Base-by-base conservation (phyloP, 2,888 invertebrate species). In the Melieria crassipennis region DNA sequence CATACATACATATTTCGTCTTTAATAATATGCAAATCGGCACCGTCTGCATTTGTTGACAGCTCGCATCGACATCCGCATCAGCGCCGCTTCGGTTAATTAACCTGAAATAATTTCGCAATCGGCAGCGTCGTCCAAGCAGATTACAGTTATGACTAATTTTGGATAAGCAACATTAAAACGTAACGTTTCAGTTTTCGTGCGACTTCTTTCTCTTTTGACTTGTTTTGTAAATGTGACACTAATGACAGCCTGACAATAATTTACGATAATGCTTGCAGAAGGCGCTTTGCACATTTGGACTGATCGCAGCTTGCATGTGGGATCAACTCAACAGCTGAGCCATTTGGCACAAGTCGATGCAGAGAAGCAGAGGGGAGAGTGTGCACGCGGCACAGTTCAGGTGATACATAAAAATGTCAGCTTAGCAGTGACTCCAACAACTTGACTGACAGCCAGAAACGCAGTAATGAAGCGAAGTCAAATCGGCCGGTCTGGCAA, bases 331-430 rank as follows among this genome's bases (percentile, higher is more conserved):
- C 30, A 30, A 30, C 30, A 30, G 30, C 30, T 1, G 30, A 30
- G 30, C 30, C 30, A 30, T 30, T 30, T 30, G 30, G 30, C 30
- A 2, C 30, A 30, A 30, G 3, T 30, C 2, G 30, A 30, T 30
- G 30, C 30, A 30, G 30, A 30, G 3, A 30, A 30, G 30, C 3
- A 30, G 30, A 30, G 30, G 30, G 3, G 3, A 30, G 30, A 30
- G 30, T 1, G 30, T 30, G 30, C 30, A 30, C 30, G 30, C 30
- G 30, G 2, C 1, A 2, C 30, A 5, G 71, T 73, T 68, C 68
- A 69, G 63, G 62, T 75, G 75, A 73, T 75, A 71, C 74, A 77
- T 76, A 76, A 75, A 76, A 71, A 72, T 74, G 75, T 74, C 75
- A 74, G 66, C 74, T 76, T 76, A 73, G 72, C 76, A 75, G 72